phyloP scores from a whole-genome alignment of 2,797 vertebrate species.

The Poecile montanus region DNA sequence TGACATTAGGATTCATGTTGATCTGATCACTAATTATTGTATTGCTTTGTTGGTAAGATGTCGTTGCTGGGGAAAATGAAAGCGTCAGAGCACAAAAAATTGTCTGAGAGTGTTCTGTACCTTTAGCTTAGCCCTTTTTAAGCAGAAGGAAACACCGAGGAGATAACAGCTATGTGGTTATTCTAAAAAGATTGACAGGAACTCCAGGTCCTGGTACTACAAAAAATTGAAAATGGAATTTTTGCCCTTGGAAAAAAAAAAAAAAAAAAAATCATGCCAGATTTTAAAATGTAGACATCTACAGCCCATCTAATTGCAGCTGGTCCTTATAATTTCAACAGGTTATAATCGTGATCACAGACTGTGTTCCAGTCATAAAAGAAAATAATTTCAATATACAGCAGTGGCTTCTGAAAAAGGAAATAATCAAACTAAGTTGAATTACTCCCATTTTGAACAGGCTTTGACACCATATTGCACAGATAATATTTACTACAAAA shows the following conservation, averaged over 20 bases:
- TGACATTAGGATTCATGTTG: neutral
- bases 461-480: neutral
- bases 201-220: conserved; percentile 69
- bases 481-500: neutral
- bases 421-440: neutral
- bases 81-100: neutral
- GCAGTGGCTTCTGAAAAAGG: neutral
- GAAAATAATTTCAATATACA: neutral
- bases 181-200: conserved; percentile 69
- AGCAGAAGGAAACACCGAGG: neutral
- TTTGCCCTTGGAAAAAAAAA: conserved; percentile 58
- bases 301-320: conserved; percentile 76
- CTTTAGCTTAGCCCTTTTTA: neutral
- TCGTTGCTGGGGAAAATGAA: neutral
- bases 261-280: neutral
- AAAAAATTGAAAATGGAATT: conserved; percentile 71
- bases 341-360: neutral
- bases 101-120: neutral
- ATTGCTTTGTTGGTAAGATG: neutral
- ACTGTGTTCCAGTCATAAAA: neutral
- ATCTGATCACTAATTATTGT: neutral
- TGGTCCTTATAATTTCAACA: neutral
- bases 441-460: neutral
- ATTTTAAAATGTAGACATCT: conserved; percentile 75
- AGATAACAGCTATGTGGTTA: conserved; percentile 38